Evolutionary conservation across 2,113 vertebrate genomes (phyloP), one percentile per base, ranked within the genome.

Genomic region (Mormoops blainvillei): DNA sequence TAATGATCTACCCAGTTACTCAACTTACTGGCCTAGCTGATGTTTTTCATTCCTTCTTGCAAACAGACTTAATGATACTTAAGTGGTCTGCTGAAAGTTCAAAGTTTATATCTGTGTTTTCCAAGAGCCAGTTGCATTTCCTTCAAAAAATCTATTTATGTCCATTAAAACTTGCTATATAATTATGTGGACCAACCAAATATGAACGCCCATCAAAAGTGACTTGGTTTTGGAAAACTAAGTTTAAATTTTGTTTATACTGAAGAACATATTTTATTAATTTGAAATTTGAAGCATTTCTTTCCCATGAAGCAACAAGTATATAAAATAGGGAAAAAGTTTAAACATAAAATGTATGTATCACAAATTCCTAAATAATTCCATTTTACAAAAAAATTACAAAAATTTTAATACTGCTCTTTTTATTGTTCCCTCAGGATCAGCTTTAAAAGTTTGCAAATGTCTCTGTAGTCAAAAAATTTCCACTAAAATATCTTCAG

Each of bases 201-300:
- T 89, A 89, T 70, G 52, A 93, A 15, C 15, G 9, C 0, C 56
- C 26, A 83, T 28, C 13, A 70, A 85, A 54, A 82, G 85, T 93
- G 19, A 76, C 65, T 65, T 94, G 12, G 19, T n/a, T 84, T 89
- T 52, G 7, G 31, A 93, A 91, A 82, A 52, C 14, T 19, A 65
- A 81, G 6, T 74, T 33, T 24, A 45, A 63, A 18, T 50, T 77
- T 83, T 83, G 45, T 63, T 82, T 76, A 85, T 77, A 93, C 50
- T 96, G 45, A 76, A 94, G 45, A 74, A 45, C 28, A 33, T 82
- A 56, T 93, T 89, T 78, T 85, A 67, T 90, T 91, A 28, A 56
- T 80, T n/a, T 81, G 14, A 26, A 78, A 63, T 74, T 91, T 74
- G 15, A 43, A 84, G 36, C 1, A 11, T 45, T 77, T 73, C 33